Conservation (phyloP, 2,797 vertebrate genomes). For the Pangasius macronema region DNA sequence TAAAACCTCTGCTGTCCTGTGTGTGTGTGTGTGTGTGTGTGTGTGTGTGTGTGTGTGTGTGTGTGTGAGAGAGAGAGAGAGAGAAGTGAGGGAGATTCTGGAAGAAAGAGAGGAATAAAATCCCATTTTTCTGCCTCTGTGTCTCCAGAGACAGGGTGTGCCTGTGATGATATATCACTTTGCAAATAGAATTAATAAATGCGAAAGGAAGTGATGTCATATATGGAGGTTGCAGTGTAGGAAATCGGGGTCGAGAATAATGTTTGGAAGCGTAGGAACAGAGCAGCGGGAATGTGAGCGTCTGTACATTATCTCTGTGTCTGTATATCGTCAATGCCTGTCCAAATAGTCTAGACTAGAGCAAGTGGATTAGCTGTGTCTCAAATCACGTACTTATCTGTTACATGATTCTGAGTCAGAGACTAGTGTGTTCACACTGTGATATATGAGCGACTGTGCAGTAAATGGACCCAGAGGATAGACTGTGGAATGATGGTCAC, state of each 20-base stretch:
- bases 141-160: conserved; percentile 15
- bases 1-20: not conserved
- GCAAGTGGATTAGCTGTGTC: not conserved
- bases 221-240: not conserved
- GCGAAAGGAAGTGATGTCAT: conserved; percentile 29
- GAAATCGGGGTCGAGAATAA: not conserved
- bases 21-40: conserved; percentile 4
- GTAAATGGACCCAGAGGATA: not conserved
- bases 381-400: not conserved
- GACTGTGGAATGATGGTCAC: not conserved
- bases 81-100: not conserved
- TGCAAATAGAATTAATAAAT: conserved; percentile 1
- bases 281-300: not conserved
- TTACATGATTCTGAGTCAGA: not conserved
- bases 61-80: not conserved
- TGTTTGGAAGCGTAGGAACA: not conserved
- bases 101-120: conserved; percentile 6
- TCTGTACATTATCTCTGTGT: not conserved
- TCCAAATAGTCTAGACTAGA: conserved; percentile 9
- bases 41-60: conserved; percentile 11
- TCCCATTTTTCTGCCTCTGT: not conserved
- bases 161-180: not conserved
- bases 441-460: no score
- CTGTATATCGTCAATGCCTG: conserved; percentile 8
- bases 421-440: not conserved